Evolutionary conservation across 2,797 vertebrate species (phyloP), one percentile per base, ranked within the genome.

Genomic region (Calcarius lapponicus): DNA sequence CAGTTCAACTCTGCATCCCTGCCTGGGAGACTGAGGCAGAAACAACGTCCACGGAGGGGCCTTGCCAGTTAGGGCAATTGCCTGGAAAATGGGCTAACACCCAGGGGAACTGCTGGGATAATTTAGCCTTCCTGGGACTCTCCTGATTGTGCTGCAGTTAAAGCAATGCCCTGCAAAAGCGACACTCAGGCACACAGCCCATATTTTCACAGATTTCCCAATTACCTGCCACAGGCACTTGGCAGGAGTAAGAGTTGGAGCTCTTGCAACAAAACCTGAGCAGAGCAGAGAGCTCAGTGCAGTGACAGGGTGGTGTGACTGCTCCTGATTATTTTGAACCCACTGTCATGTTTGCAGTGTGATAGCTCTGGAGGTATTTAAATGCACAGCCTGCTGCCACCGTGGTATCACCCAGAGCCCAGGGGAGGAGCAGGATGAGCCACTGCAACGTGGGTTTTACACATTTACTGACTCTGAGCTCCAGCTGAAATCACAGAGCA

Each of bases 61-160:
- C 32, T 78, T 67, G 45, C 67, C 38, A 57, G 57, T 74, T 67
- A 57, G 32, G 34, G 50, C 50, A 80, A 84, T n/a, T 72, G 74
- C 66, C 86, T 81, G 66, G 78, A 81, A 92, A 95, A 92, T 42
- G 58, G 72, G 43, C 70, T 86, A 36, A 69, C 36, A 73, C 79
- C 47, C 69, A 1, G 0, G 73, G 62, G 67, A 83, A 22, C 54
- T 81, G 80, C 82, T 80, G 75, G 66, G 72, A 62, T 65, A 83
- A 79, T 61, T 90, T 70, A 40, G 62, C 76, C 69, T 84, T 70
- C 43, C 40, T 60, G 60, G 54, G 82, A 73, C n/a, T 31, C 56
- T 89, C 28, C 70, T 48, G 50, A 14, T 2, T 38, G 56, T 56
- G 84, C 80, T 81, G 80, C 65, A 34, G 66, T 58, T 71, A 76